phyloP scores from a whole-genome alignment of 2,797 vertebrate genomes.

The Mormyrops attenuatus region DNA sequence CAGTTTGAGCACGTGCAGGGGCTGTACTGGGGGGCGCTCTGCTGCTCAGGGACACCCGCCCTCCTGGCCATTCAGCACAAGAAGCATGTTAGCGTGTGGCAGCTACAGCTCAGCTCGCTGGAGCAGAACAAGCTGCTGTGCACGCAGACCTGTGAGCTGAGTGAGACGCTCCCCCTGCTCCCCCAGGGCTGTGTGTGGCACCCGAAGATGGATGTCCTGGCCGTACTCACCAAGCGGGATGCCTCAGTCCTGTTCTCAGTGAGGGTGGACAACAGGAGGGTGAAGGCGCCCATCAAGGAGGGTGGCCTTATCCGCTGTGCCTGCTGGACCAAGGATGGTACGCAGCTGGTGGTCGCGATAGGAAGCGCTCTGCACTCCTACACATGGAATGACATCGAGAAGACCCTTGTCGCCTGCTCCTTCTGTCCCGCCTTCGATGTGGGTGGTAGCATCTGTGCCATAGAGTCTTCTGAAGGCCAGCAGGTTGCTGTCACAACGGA shows the following conservation, averaged over 20 bases:
- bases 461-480: slow-evolving; percentile 66
- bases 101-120: slow-evolving; percentile 67
- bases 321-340: slow-evolving; percentile 88
- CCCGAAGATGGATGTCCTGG: slow-evolving; percentile 75
- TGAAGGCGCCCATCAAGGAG: slow-evolving; percentile 72
- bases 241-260: slow-evolving; percentile 76
- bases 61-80: slow-evolving; percentile 87
- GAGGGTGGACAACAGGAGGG: slow-evolving; percentile 63
- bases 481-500: slow-evolving; percentile 83
- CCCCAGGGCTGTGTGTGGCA: slow-evolving; percentile 93
- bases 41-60: slow-evolving; percentile 59
- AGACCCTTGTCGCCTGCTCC: slow-evolving; percentile 70
- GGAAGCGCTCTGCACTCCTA: slow-evolving; percentile 82
- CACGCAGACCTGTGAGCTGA: slow-evolving; percentile 83
- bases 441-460: slow-evolving; percentile 74
- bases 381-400: slow-evolving; percentile 81
- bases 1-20: slow-evolving; percentile 86
- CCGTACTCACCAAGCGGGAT: slow-evolving; percentile 78
- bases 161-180: slow-evolving; percentile 77
- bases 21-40: slow-evolving; percentile 79
- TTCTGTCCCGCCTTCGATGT: slow-evolving; percentile 82
- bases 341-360: slow-evolving; percentile 80
- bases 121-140: slow-evolving; percentile 78
- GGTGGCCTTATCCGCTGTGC: slow-evolving; percentile 78
- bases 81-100: slow-evolving; percentile 82